Evolutionary conservation across 2,113 vertebrate species (phyloP).

Genomic region (Bos javanicus): DNA sequence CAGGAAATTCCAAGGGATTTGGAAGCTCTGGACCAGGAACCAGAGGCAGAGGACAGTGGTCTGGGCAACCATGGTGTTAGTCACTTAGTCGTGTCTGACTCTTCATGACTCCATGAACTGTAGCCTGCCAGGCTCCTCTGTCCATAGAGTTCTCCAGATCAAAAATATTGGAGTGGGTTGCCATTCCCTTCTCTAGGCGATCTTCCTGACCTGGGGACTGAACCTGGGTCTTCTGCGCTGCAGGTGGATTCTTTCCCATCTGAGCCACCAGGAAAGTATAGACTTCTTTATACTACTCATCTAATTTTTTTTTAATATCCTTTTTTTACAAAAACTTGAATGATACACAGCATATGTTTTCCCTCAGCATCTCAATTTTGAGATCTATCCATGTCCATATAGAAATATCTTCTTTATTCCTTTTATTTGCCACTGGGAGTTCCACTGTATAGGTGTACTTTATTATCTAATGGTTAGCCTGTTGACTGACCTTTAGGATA

Average conservation of each 20-base stretch:
- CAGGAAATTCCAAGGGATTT: neutral
- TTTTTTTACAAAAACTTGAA: neutral
- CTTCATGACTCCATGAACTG: neutral
- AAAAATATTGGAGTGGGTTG: neutral
- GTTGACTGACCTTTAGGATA: neutral
- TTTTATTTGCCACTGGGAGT: neutral
- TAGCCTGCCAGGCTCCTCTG: neutral
- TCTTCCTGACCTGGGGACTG: neutral
- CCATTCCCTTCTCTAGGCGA: neutral
- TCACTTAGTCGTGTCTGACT: neutral
- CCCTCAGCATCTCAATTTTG: neutral
- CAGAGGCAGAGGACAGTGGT: neutral
- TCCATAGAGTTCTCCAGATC: neutral
- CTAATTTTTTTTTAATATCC: neutral
- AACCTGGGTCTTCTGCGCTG: neutral
- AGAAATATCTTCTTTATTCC: neutral
- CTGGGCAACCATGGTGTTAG: neutral
- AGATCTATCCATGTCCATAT: neutral
- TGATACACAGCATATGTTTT: neutral
- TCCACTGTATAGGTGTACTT: neutral
- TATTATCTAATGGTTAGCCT: neutral
- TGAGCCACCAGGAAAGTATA: neutral
- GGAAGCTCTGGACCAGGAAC: neutral
- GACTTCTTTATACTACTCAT: neutral
- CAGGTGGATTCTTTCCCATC: neutral